A percentile compares a stretch with the other conserved stretches of the same genome.
phyloP scores from a whole-genome alignment of 2,888 invertebrate species.

The Leucophenga maculata region DNA sequence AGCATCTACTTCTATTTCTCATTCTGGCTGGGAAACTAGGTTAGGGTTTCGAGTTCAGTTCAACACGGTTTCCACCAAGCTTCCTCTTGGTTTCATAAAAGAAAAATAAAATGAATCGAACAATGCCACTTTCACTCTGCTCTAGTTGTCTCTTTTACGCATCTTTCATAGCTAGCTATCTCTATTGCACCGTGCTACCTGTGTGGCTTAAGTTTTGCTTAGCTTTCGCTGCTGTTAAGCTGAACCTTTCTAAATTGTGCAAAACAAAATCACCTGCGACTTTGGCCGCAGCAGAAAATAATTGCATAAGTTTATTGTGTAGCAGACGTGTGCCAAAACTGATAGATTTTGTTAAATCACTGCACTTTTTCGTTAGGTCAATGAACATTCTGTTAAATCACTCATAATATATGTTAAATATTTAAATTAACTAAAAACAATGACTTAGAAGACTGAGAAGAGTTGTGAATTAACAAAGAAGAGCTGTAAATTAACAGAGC shows the following conservation, averaged over 20 bases:
- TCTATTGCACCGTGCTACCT: not conserved
- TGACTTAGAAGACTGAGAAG: too few species aligned
- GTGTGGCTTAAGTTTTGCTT: not conserved
- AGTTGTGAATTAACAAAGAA: too few species aligned
- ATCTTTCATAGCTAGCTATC: not conserved
- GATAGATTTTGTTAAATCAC: too few species aligned
- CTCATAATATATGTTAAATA: too few species aligned
- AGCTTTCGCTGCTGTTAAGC: not conserved
- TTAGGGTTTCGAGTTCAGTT: slow-evolving; percentile 23
- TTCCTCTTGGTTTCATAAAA: not conserved
- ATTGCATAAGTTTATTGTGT: too few species aligned
- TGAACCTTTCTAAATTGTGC: not conserved
- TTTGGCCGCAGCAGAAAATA: too few species aligned
- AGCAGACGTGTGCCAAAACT: too few species aligned
- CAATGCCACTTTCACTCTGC: not conserved
- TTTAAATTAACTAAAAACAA: too few species aligned
- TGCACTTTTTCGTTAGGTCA: too few species aligned
- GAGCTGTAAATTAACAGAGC: too few species aligned
- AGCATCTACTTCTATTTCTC: not conserved
- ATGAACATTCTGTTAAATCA: too few species aligned
- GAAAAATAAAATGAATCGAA: not conserved
- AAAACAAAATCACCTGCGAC: not conserved
- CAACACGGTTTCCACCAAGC: slow-evolving; percentile 6
- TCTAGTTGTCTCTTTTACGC: not conserved
- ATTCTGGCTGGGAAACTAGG: slow-evolving; percentile 7